Evolutionary conservation across 2,888 invertebrate species (phyloP).

Genomic region (Carcina quercana): DNA sequence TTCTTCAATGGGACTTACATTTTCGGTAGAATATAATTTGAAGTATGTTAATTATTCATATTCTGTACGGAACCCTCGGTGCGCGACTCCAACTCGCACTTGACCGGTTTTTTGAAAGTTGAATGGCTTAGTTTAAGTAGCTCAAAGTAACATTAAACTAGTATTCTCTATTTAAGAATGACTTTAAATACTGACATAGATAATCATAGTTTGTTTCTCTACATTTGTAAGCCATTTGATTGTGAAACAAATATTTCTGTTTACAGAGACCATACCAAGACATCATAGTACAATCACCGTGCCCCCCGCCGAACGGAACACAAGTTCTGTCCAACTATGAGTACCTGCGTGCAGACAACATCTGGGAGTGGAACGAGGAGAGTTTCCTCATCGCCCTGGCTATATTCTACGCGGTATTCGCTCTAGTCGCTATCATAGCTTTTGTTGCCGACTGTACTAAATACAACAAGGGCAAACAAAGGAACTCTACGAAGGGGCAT

Average conservation of each 20-base stretch:
- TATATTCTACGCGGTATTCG: conserved; percentile 76
- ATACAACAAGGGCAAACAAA: conserved; percentile 67
- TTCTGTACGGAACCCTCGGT: too few species aligned
- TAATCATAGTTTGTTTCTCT: neutral
- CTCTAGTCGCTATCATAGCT: conserved; percentile 74
- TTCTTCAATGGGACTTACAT: too few species aligned
- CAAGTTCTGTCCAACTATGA: conserved; percentile 75
- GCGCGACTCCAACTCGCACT: too few species aligned
- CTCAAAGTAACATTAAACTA: too few species aligned
- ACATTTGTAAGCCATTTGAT: neutral
- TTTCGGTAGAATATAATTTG: too few species aligned
- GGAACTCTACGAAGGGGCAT: conserved; percentile 60
- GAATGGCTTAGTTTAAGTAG: neutral
- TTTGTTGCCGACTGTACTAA: conserved; percentile 76
- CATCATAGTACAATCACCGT: conserved; percentile 88
- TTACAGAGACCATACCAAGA: conserved; percentile 88
- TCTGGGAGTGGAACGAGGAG: conserved; percentile 69
- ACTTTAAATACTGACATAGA: too few species aligned
- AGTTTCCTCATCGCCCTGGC: conserved; percentile 76
- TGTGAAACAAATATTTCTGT: too few species aligned
- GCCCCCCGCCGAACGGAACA: conserved; percentile 86
- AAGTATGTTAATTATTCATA: too few species aligned
- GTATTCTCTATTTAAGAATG: too few species aligned
- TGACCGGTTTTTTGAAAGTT: too few species aligned
- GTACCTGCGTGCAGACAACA: conserved; percentile 44